phyloP scores from a whole-genome alignment of 2,113 vertebrate genomes.

The Eonycteris spelaea region DNA sequence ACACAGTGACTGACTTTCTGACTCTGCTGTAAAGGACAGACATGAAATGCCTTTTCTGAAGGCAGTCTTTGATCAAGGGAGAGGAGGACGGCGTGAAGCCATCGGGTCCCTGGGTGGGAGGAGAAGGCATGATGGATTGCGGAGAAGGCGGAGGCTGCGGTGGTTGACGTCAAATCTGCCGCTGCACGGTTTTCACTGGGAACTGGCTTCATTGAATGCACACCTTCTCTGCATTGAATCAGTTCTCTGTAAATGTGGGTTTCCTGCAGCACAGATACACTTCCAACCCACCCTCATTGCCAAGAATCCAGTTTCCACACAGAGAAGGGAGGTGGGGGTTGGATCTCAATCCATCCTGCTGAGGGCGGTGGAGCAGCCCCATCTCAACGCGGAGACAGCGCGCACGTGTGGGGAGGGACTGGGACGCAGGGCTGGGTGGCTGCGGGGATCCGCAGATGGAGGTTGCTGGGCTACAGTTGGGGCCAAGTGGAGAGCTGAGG shows the following conservation, averaged over 20 bases:
- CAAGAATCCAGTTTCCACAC: slow-evolving; percentile 6
- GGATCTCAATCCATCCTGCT: background rate
- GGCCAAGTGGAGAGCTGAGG: background rate
- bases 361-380: background rate
- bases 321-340: slow-evolving; percentile 19
- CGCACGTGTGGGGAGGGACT: background rate
- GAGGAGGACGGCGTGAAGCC: background rate
- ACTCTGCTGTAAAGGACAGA: background rate
- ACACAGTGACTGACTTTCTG: background rate
- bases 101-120: background rate
- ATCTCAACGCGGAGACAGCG: background rate
- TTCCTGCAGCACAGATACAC: slow-evolving; percentile 62
- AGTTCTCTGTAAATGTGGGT: slow-evolving; percentile 42
- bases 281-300: slow-evolving; percentile 48
- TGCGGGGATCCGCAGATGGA: background rate
- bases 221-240: slow-evolving; percentile 38
- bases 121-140: slow-evolving; percentile 7
- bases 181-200: background rate
- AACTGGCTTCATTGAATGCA: slow-evolving; percentile 17
- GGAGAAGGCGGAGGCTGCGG: background rate
- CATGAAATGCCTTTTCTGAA: background rate
- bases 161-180: slow-evolving; percentile 43
- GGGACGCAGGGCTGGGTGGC: background rate
- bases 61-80: background rate
- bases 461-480: background rate